phyloP scores from a whole-genome alignment of 1,140 invertebrate genomes.

The Drosophila triauraria region DNA sequence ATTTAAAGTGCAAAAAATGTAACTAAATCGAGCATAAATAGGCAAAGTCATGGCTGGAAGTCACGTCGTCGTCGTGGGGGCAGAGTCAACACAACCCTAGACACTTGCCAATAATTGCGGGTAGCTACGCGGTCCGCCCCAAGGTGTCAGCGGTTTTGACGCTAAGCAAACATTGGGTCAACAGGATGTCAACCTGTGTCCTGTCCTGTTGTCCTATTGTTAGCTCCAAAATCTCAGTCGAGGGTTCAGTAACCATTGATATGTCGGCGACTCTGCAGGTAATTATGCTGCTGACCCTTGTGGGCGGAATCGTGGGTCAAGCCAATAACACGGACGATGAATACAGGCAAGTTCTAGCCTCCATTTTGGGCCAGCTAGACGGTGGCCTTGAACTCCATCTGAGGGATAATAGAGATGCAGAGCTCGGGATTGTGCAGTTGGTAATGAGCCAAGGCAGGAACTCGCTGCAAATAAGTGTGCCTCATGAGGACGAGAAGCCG shows the following conservation, averaged over 20 bases:
- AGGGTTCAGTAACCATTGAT: slow-evolving; percentile 56
- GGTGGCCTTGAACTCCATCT: slow-evolving; percentile 53
- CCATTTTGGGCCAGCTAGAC: slow-evolving; percentile 37
- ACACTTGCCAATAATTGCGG: slow-evolving; percentile 70
- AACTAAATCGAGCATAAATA: slow-evolving; percentile 8
- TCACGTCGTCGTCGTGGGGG: background rate
- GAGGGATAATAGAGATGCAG: slow-evolving; percentile 8
- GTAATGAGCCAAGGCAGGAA: slow-evolving; percentile 20
- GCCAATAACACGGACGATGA: slow-evolving; percentile 14
- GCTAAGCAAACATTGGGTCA: slow-evolving; percentile 55
- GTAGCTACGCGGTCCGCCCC: slow-evolving; percentile 21
- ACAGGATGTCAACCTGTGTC: slow-evolving; percentile 46
- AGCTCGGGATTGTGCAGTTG: slow-evolving; percentile 30
- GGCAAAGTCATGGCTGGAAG: slow-evolving; percentile 20
- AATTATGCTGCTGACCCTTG: slow-evolving; percentile 64
- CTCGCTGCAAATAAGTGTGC: background rate
- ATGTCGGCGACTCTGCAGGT: slow-evolving; percentile 54
- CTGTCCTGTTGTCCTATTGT: slow-evolving; percentile 34
- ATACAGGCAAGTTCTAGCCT: slow-evolving; percentile 16
- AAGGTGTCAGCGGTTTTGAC: slow-evolving; percentile 60
- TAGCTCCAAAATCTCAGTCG: slow-evolving; percentile 42
- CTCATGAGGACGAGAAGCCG: background rate
- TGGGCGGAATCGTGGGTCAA: slow-evolving; percentile 28
- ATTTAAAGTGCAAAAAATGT: background rate
- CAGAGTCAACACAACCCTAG: slow-evolving; percentile 42